Base-by-base conservation (phyloP, 1,140 invertebrate genomes). In the Drosophila albomicans region DNA sequence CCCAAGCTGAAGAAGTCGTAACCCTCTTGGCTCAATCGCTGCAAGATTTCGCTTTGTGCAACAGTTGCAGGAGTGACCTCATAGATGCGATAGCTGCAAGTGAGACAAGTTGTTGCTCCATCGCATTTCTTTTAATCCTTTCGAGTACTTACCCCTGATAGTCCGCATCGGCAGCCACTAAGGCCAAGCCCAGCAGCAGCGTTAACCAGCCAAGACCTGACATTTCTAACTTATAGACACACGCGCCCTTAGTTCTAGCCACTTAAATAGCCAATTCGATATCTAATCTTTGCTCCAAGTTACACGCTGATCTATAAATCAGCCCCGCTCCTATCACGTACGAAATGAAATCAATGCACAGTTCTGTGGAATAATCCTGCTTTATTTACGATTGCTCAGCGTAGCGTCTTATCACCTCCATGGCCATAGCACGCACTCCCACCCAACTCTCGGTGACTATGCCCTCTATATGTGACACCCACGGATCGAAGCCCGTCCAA, bases 391-490 rank as follows among this genome's bases (percentile, higher is more conserved):
- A 75, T 66, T 69, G 35, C 1, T 16, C 13, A 35, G 38, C 62
- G 35, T 81, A 78, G 28, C 62, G 65, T 15, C 56, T 88, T 79
- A 89, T 85, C 78, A 88, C 78, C 69, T 79, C 78, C 58, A 52
- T 6, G 58, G 87, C 84, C 90, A 91, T 92, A n/a, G 91, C 91
- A 16, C 75, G 75, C 48, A 97, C 93, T 1, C 95, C 95, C 63
- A 95, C 94, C 93, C 96, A 97, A 1, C 96, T 97, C 92, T 98
- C 97, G 25, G 93, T 93, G 4, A 94, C 92, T 5, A 94, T 92
- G 25, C 93, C 92, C 35, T 93, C 71, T 20, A 97, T 95, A 75
- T 96, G 94, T 1, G 92, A 86, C 7, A 94, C 93, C 28, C 96
- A 96, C 1, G 96, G 94, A 54, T 95, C 74, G 85, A 96, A 96